Evolutionary conservation across 2,797 vertebrate genomes (phyloP).

Genomic region (Lophotriccus pileatus): DNA sequence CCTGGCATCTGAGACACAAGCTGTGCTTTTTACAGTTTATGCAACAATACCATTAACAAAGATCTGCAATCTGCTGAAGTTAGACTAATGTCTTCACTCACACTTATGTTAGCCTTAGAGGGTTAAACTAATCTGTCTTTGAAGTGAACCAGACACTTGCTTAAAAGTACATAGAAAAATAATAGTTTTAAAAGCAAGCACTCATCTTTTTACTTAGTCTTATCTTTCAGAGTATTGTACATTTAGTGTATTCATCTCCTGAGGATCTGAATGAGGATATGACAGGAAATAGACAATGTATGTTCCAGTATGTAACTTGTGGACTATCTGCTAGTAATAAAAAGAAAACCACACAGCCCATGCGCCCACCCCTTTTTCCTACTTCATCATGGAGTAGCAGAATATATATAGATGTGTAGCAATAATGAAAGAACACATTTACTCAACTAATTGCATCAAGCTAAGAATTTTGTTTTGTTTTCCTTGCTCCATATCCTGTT

Average conservation of each 20-base stretch:
- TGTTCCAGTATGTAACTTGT: background rate
- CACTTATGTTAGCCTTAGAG: background rate
- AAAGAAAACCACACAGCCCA: background rate
- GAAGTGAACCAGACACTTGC: background rate
- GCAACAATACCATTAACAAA: background rate
- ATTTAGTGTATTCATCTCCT: background rate
- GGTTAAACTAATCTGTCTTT: background rate
- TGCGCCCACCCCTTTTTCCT: fast-evolving
- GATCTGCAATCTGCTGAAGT: background rate
- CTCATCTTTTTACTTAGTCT: background rate
- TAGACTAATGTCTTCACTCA: background rate
- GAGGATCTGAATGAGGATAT: background rate
- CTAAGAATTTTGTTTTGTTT: background rate
- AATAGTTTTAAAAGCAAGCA: background rate
- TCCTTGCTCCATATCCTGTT: background rate
- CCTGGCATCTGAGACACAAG: background rate
- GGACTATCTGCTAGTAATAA: background rate
- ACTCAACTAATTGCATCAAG: background rate
- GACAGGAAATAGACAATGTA: background rate
- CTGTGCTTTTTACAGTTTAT: conserved; percentile 3
- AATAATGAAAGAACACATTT: background rate
- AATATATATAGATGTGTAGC: background rate
- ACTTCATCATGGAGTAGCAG: background rate
- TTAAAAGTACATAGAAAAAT: background rate
- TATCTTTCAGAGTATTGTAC: background rate